These are phyloP conservation scores for Zonotrichia leucophrys DNA, from an alignment of 2,113 vertebrate species.

Conservation along the genomic window DNA sequence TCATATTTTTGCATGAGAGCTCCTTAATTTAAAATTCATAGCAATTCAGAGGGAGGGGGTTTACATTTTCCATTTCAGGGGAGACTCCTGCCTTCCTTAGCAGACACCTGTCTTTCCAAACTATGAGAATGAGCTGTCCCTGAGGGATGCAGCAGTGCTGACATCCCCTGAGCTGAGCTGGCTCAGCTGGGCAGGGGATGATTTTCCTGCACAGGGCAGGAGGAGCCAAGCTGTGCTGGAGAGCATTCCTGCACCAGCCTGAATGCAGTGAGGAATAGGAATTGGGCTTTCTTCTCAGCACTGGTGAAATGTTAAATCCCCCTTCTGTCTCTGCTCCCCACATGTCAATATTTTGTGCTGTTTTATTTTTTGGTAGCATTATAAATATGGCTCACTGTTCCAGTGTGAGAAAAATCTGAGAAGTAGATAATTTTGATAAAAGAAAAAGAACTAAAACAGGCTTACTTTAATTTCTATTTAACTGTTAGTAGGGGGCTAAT, in stretches of 20 bases:
- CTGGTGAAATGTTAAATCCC: not conserved
- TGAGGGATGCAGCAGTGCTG: not conserved
- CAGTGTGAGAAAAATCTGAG: not conserved
- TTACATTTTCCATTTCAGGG: too few species aligned
- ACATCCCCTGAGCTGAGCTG: not conserved
- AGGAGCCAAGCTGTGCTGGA: not conserved
- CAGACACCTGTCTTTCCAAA: too few species aligned
- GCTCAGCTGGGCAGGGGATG: not conserved
- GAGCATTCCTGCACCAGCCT: not conserved
- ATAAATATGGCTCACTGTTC: not conserved
- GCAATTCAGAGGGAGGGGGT: too few species aligned
- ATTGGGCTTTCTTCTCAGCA: not conserved
- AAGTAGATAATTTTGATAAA: not conserved
- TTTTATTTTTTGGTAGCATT: not conserved
- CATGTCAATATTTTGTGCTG: conserved; percentile 14
- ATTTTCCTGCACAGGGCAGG: not conserved
- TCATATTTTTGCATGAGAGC: too few species aligned
- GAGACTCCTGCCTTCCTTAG: too few species aligned
- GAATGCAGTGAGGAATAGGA: not conserved
- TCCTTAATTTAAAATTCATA: too few species aligned
- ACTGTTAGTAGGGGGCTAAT: conserved; percentile 1
- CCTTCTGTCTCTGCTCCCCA: not conserved
- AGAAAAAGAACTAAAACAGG: not conserved
- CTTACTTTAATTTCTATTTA: not conserved
- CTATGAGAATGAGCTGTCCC: not conserved